phyloP scores from a whole-genome alignment of 1,140 invertebrate species.

The Acromyrmex heyeri region DNA sequence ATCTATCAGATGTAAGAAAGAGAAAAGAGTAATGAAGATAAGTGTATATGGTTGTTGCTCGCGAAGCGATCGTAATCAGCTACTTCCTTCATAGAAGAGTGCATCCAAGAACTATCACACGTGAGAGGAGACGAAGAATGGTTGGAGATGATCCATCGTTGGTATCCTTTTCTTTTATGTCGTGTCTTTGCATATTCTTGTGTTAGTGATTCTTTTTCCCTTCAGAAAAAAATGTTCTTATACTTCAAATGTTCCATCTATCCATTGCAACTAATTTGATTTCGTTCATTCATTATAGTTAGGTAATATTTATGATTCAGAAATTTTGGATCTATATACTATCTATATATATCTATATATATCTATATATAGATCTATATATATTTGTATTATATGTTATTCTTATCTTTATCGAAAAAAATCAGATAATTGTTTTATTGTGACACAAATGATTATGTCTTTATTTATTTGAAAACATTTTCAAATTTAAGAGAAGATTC shows the following conservation, averaged over 20 bases:
- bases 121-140: constrained; percentile 64
- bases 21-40: constrained; percentile 56
- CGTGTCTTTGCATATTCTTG: not conserved
- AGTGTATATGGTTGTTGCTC: constrained; percentile 8
- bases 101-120: constrained; percentile 71
- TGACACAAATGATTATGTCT: constrained; percentile 5
- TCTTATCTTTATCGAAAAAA: not conserved
- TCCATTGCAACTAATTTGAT: constrained; percentile 7
- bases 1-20: constrained; percentile 49
- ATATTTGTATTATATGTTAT: not conserved
- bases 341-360: too few species aligned
- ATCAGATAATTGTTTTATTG: not conserved
- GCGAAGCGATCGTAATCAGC: constrained; percentile 8
- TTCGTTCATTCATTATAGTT: not conserved
- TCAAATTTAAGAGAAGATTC: not conserved
- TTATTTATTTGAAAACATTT: not conserved
- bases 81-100: constrained; percentile 56
- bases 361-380: not conserved
- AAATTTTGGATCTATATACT: not conserved
- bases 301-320: not conserved
- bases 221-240: not conserved
- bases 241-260: not conserved
- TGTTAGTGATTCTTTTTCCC: not conserved
- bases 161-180: constrained; percentile 6
- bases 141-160: constrained; percentile 35